Conservation (phyloP, 1,140 invertebrate species). For the Nasonia longicornis region DNA sequence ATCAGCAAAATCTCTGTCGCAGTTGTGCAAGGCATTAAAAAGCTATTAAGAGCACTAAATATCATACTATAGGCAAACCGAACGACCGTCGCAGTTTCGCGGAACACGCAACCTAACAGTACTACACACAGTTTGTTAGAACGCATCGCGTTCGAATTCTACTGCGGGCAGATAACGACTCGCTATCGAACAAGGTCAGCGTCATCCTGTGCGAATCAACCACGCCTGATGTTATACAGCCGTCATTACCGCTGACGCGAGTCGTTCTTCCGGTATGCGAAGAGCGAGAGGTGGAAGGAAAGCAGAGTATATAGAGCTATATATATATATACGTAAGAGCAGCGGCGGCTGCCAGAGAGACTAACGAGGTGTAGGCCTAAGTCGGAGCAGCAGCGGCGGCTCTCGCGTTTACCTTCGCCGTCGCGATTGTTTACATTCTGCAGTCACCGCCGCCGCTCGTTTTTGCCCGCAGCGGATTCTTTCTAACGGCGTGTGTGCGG, state of each 20-base stretch:
- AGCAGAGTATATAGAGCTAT: neutral
- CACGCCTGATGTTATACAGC: no score
- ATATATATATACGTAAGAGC: neutral
- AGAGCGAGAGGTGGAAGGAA: neutral
- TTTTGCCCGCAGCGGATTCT: neutral
- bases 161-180: neutral
- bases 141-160: neutral
- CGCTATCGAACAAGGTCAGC: neutral
- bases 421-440: conserved; percentile 19
- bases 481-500: conserved; percentile 8
- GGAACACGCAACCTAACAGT: neutral
- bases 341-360: neutral
- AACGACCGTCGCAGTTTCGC: neutral
- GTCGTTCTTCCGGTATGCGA: no score
- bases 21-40: neutral
- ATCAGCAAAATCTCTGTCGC: no score
- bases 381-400: neutral
- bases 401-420: neutral
- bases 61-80: no score
- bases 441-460: neutral
- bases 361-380: neutral
- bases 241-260: neutral
- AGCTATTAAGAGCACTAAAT: neutral
- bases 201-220: neutral
- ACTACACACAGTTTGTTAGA: neutral